Conservation (phyloP, 2,113 vertebrate species). For the Barnardius zonarius region DNA sequence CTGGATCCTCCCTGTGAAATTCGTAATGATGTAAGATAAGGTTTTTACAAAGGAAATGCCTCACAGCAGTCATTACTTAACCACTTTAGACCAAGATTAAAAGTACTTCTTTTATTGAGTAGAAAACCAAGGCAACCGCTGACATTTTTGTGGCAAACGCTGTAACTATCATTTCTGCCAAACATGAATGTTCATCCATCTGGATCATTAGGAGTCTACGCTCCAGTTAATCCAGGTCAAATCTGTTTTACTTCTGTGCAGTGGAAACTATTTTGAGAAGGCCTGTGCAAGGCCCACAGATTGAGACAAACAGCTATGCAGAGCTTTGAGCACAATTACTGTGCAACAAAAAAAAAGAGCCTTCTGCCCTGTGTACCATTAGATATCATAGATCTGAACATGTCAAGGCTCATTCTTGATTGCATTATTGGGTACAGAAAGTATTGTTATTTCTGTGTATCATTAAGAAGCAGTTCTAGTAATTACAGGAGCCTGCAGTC, state of each 20-base stretch:
- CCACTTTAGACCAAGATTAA: neutral
- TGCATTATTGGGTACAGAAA: neutral
- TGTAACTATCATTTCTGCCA: neutral
- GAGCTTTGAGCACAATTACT: neutral
- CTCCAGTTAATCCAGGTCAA: conserved; percentile 49
- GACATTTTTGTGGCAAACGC: neutral
- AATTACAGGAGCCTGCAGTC: neutral
- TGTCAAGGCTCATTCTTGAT: neutral
- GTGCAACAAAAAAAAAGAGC: neutral
- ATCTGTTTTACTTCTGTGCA: conserved; percentile 13
- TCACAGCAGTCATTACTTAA: neutral
- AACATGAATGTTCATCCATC: conserved; percentile 17
- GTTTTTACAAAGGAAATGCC: neutral
- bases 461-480: neutral
- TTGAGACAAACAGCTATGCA: neutral
- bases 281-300: neutral
- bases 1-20: neutral
- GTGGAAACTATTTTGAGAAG: conserved; percentile 22
- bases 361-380: neutral
- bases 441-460: neutral
- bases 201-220: neutral
- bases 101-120: neutral
- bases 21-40: accelerated
- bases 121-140: neutral
- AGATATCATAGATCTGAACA: neutral